Evolutionary conservation across 1,140 invertebrate species (phyloP).

Genomic region (Oncopodura yosiiana): DNA sequence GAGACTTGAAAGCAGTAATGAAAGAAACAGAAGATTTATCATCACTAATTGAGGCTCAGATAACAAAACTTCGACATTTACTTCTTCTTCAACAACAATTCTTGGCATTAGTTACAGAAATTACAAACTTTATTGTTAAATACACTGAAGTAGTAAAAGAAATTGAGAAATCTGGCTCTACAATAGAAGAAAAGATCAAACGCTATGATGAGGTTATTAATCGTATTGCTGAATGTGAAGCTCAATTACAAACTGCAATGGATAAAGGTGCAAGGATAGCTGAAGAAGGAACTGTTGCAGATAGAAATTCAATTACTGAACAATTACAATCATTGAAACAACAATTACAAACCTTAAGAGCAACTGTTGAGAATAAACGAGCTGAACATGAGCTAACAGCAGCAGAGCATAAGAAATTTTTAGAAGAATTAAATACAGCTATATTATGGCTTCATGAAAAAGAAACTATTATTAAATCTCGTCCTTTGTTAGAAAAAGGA

Average conservation of each 20-base stretch:
- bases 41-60: constrained; percentile 62
- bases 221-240: constrained; percentile 75
- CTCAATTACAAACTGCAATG: constrained; percentile 67
- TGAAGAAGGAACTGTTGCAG: constrained; percentile 70
- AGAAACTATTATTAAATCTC: constrained; percentile 67
- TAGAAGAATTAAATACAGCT: constrained; percentile 65
- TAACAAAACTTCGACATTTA: constrained; percentile 63
- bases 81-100: constrained; percentile 75
- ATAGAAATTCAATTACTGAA: constrained; percentile 76
- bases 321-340: constrained; percentile 76
- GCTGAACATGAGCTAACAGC: constrained; percentile 76
- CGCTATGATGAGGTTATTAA: constrained; percentile 63
- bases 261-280: constrained; percentile 81
- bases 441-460: constrained; percentile 75
- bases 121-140: constrained; percentile 73
- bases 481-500: constrained; percentile 68
- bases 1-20: constrained; percentile 65
- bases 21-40: constrained; percentile 75
- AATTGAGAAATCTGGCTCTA: constrained; percentile 67
- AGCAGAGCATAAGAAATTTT: constrained; percentile 74
- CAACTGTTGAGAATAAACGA: constrained; percentile 70
- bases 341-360: constrained; percentile 63
- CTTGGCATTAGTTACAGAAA: constrained; percentile 70
- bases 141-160: constrained; percentile 75
- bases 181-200: constrained; percentile 76